Percentiles rank a stretch among this genome's conserved stretches.
Evolutionary conservation across 2,113 vertebrate genomes (phyloP).

Genomic region (Circaetus gallicus): DNA sequence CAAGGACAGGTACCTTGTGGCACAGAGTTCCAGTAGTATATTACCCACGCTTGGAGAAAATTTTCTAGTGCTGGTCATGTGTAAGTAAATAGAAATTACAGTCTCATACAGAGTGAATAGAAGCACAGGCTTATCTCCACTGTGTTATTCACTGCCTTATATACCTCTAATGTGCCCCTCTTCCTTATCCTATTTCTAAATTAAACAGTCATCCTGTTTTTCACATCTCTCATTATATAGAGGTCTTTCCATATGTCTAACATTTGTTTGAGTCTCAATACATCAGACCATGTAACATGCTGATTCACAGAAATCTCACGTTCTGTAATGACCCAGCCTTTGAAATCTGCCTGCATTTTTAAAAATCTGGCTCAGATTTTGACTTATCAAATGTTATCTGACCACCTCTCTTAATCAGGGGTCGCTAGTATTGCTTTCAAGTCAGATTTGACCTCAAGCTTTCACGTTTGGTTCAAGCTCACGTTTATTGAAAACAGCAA

Average conservation of each 20-base stretch:
- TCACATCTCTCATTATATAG: slow-evolving; percentile 56
- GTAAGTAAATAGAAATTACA: slow-evolving; percentile 3
- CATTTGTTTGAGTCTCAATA: slow-evolving; percentile 58
- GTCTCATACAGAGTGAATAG: neutral
- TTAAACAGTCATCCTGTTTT: slow-evolving; percentile 54
- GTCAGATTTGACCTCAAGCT: neutral
- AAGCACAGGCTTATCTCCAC: neutral
- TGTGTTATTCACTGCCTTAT: slow-evolving; percentile 21
- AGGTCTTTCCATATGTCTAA: slow-evolving; percentile 63
- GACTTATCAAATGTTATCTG: slow-evolving; percentile 29
- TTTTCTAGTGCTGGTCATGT: neutral
- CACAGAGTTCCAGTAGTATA: neutral
- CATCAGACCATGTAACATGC: slow-evolving; percentile 52
- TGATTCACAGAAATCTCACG: slow-evolving; percentile 62
- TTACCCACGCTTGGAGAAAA: neutral
- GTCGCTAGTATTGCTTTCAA: neutral
- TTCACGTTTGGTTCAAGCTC: neutral
- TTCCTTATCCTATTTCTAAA: slow-evolving; percentile 50
- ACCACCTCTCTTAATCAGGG: slow-evolving; percentile 1
- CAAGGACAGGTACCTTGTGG: neutral
- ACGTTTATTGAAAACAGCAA: neutral
- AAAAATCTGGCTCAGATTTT: slow-evolving; percentile 43
- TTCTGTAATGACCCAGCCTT: slow-evolving; percentile 52
- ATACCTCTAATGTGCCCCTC: neutral
- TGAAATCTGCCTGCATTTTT: slow-evolving; percentile 22